These are phyloP conservation scores for Hemistola chrysoprasaria DNA, from an alignment of 2,888 invertebrate genomes.

Conservation along the genomic window DNA sequence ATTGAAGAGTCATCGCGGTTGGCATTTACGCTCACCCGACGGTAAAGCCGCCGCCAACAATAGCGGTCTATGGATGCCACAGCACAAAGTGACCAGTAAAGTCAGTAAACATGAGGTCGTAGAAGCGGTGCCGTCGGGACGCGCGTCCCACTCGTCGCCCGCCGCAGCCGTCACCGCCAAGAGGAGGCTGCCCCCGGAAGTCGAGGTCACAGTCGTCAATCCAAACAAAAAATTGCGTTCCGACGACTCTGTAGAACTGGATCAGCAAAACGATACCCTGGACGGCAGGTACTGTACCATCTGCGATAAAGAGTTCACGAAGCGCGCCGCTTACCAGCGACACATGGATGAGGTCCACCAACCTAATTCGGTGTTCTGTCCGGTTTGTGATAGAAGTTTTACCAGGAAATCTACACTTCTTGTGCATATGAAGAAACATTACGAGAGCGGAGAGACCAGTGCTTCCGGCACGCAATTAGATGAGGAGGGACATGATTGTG, in stretches of 20 bases:
- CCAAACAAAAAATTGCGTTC: conserved; percentile 75
- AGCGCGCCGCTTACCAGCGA: conserved; percentile 81
- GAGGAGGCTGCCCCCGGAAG: conserved; percentile 73
- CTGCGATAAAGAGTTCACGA: conserved; percentile 84
- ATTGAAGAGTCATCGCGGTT: conserved; percentile 85
- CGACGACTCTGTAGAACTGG: conserved; percentile 68
- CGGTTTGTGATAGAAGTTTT: conserved; percentile 84
- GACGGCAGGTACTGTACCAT: conserved; percentile 82
- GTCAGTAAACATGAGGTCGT: conserved; percentile 76
- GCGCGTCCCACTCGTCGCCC: conserved; percentile 44
- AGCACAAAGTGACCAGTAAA: conserved; percentile 76
- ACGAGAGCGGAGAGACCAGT: conserved; percentile 67
- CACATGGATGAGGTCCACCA: conserved; percentile 83
- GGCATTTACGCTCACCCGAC: conserved; percentile 84
- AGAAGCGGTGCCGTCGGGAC: conserved; percentile 55
- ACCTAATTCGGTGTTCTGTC: conserved; percentile 81
- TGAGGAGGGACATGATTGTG: conserved; percentile 75
- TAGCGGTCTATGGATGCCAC: conserved; percentile 78
- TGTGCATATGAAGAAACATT: conserved; percentile 84
- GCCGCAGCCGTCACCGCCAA: conserved; percentile 50
- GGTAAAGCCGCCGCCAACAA: conserved; percentile 79
- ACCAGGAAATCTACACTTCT: conserved; percentile 84
- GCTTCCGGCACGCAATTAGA: conserved; percentile 45
- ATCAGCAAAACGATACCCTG: conserved; percentile 63
- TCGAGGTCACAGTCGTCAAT: conserved; percentile 77